Base-by-base conservation (phyloP, 2,888 invertebrate species). In the Eumerus sabulonum region DNA sequence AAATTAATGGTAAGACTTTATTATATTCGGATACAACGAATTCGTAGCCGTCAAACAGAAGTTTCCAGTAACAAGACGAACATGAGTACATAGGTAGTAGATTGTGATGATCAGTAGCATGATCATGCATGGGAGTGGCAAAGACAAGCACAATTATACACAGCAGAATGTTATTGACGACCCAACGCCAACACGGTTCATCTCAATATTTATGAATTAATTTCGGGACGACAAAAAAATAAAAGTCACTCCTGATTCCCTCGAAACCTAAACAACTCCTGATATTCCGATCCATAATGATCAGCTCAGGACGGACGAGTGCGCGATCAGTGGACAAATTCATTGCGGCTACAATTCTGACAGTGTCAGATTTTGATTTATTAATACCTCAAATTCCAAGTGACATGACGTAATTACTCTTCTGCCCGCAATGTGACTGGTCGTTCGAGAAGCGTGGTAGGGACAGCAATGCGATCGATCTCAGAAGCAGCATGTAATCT, bases 391-490 rank as follows among this genome's bases (percentile, higher is more conserved):
- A 77, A 77, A 77, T 77, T 77, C 73, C 73, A 48, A 59, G 62
- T 77, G 77, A 77, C 77, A 77, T 67, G 73, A 63, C 73, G 77
- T 77, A 73, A 77, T 77, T 77, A 77, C 73, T 77, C 77, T 77
- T 77, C 73, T 77, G 77, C 77, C 77, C 47, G 56, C 47, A 11
- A 42, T 16, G 48, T 57, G 64, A 38, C 64, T 70, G 51, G 12
- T 42, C 27, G 27, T 4, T 27, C 27, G 27, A 7, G 27, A 4
- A 27, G 27, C 27, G 51, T 57, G 47, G 27, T 19, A 53, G 64
- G 47, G 27, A 56, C 50, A 27, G 11, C 48, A 57, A 54, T 19
- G 9, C 76, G 56, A 72, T 77, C 76, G 72, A 77, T 77, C 76
- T 77, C 76, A 72, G 72, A 77, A 77, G 77, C 77, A 68, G 57